Base-by-base conservation (phyloP, 37 sponge, comb jelly and placozoan species). In the Theonella swinhoei region DNA sequence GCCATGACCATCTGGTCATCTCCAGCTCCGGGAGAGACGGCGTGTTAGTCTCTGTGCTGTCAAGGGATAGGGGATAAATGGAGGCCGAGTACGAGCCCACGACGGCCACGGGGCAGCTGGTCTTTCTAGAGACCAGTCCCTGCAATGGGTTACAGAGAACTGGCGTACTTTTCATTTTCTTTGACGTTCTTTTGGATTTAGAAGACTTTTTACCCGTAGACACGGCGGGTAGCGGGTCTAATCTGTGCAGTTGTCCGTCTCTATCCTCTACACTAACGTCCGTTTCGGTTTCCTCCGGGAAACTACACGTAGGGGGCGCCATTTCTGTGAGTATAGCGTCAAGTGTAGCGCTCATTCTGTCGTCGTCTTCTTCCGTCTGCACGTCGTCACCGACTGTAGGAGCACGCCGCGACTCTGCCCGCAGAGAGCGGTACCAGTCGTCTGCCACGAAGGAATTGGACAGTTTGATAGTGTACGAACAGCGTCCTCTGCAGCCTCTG, bases 1-100 rank as follows among this genome's bases (percentile, higher is more conserved):
- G 89, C 89, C 89, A 88, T 3, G 89, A 89, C 89, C 89, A 89
- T 67, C 85, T 68, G n/a, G 83, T 64, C 30, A 83, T 37, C 22
- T 76, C 63, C 14, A 47, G 54, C 14, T 47, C 54, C 7, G 54
- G 54, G 54, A 47, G 54, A 47, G 54, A 17, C 54, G 54, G 54
- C 54, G 54, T 47, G 26, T 88, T 83, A 1, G 34, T 67, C 34
- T 43, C 32, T 32, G 70, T 31, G 19, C 40, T 38, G 78, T 63
- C 65, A 33, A 30, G 23, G 39, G 31, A 63, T n/a, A 32, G 47
- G 30, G 47, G 38, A 19, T 65, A 37, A 25, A 37, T 41, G 79
- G 32, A 14, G 20, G 65, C 64, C 17, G 79, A 61, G 59, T 63
- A 36, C 7, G 54, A 7, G n/a, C n/a, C n/a, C n/a, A n/a, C n/a